A percentile compares a stretch with the other conserved stretches of the same genome.
Conservation (phyloP, 2,113 vertebrate species). For the Alligator sinensis region DNA sequence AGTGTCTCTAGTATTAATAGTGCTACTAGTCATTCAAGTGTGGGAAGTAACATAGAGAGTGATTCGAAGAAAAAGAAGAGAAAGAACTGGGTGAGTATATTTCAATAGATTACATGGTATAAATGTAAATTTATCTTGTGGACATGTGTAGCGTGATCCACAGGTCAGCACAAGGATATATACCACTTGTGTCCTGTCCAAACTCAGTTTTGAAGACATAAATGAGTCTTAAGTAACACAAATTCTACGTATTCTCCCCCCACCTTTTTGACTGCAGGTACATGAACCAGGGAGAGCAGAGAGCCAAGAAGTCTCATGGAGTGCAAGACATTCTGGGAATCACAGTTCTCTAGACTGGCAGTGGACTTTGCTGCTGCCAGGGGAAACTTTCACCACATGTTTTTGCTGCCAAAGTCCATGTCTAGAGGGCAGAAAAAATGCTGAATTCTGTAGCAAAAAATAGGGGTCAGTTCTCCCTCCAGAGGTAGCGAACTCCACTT, state of each 20-base stretch:
- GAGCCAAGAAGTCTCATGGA: too few species aligned
- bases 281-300: too few species aligned
- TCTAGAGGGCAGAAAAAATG: too few species aligned
- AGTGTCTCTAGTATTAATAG: constrained; percentile 98
- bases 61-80: constrained; percentile 98
- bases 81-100: constrained; percentile 94
- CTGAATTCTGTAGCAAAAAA: too few species aligned
- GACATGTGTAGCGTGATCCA: not conserved
- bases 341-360: too few species aligned
- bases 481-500: too few species aligned
- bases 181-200: not conserved
- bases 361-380: too few species aligned
- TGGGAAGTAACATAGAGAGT: constrained; percentile 94
- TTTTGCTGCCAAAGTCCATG: too few species aligned
- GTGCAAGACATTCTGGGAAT: too few species aligned
- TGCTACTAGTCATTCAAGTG: constrained; percentile 96
- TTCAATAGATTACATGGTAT: accelerated
- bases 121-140: not conserved
- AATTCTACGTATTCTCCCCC: not conserved
- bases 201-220: constrained; percentile 10
- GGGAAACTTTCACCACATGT: too few species aligned
- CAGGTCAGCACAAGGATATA: not conserved
- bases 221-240: not conserved
- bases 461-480: too few species aligned
- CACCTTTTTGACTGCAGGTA: too few species aligned